These are phyloP conservation scores for Cephalotes varians DNA, from an alignment of 2,888 invertebrate genomes.

Conservation along the genomic window DNA sequence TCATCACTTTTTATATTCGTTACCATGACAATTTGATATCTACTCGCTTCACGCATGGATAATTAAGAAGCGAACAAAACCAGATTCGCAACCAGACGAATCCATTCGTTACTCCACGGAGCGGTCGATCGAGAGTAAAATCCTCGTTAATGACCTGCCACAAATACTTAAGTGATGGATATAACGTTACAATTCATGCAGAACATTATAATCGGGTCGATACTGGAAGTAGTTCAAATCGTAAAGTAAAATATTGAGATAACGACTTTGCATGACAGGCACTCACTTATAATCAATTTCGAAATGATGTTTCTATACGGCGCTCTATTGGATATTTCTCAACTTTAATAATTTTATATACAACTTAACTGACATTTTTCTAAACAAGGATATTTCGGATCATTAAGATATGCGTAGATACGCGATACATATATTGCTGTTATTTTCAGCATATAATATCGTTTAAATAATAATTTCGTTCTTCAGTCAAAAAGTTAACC, in stretches of 20 bases:
- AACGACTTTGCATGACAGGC: background rate
- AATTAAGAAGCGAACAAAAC: conserved; percentile 60
- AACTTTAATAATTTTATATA: too few species aligned
- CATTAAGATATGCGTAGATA: too few species aligned
- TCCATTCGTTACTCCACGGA: conserved; percentile 63
- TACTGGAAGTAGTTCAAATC: conserved; percentile 14
- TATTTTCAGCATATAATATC: background rate
- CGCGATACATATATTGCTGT: too few species aligned
- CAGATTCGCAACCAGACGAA: conserved; percentile 46
- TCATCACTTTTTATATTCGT: conserved; percentile 20
- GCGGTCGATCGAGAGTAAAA: conserved; percentile 54
- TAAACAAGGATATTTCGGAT: background rate
- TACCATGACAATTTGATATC: conserved; percentile 21
- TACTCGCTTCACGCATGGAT: conserved; percentile 57
- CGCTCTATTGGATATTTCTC: background rate
- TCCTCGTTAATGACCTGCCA: conserved; percentile 34
- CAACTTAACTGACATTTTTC: background rate
- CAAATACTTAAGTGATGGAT: conserved; percentile 46
- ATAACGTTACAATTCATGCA: conserved; percentile 20
- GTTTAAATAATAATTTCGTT: background rate
- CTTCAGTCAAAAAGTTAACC: background rate
- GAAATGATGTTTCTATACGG: background rate
- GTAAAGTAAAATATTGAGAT: conserved; percentile 14
- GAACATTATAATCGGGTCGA: conserved; percentile 24
- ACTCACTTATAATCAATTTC: background rate